Base-by-base conservation (phyloP, 2,888 invertebrate genomes). In the Phortica okadai region DNA sequence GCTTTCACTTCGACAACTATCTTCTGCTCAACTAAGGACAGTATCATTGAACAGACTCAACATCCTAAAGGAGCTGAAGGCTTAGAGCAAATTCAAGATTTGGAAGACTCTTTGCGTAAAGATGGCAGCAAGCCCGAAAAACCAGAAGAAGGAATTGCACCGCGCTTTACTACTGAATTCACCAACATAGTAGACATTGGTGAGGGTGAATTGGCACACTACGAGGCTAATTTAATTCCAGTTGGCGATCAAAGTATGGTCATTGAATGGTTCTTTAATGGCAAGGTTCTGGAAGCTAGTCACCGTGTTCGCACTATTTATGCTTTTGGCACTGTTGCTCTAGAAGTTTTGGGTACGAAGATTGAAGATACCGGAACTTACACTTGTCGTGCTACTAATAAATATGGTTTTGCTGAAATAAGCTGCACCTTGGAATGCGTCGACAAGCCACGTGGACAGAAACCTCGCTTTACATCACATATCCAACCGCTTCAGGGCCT, bases 161-260 rank as follows among this genome's bases (percentile, higher is more conserved):
- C 97, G 58, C 95, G 95, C 77, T 97, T 98, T 88, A 97, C 96
- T 6, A 96, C 97, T 0, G 95, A 97, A 89, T 97, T 97, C 91
- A 94, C 95, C 83, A 95, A 97, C 82, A 93, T 97, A 78, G 92
- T 93, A 10, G 97, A 97, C 86, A 93, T 99, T 72, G 95, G 95
- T 59, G 99, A 99, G 92, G 98, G 98, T 76, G 98, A 99, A 92
- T 96, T 98, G 83, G 98, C 98, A 82, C 99, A 99, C 91, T 99
- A 98, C 91, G 99, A 99, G 92, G 99, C 98, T 56, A 97, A 97
- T 72, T 93, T 99, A 7, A 96, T 97, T 73, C 99, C 99, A 11
- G 95, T 97, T 70, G 97, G 97, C 11, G 98, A 98, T 89, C 97
- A 97, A 91, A 96, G 96, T 41, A 97, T 98, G 97, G 94, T 95